phyloP scores from a whole-genome alignment of 2,797 vertebrate genomes.

The Heteromormyrus szaboi region DNA sequence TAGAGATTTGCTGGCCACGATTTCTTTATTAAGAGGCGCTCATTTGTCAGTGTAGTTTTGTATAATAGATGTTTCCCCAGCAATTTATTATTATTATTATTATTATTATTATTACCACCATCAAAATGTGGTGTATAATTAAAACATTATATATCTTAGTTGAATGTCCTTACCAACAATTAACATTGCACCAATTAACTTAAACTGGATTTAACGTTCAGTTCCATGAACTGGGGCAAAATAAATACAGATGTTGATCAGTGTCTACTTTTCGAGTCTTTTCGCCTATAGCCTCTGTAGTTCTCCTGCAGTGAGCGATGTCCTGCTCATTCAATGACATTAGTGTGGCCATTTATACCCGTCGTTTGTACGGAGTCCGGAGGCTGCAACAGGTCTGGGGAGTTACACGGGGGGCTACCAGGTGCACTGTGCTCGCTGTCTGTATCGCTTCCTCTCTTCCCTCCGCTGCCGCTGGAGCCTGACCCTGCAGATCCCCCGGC shows the following conservation, averaged over 20 bases:
- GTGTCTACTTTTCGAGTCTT: slow-evolving; percentile 40
- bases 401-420: slow-evolving; percentile 86
- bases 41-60: neutral
- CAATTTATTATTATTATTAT: neutral
- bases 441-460: slow-evolving; percentile 91
- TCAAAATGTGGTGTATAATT: slow-evolving; percentile 1
- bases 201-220: slow-evolving; percentile 26
- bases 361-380: slow-evolving; percentile 64
- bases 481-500: slow-evolving; percentile 74
- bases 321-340: slow-evolving; percentile 60
- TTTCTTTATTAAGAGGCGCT: slow-evolving; percentile 23
- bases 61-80: neutral
- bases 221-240: slow-evolving; percentile 10
- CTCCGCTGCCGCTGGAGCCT: slow-evolving; percentile 74
- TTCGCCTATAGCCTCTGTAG: slow-evolving; percentile 26
- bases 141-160: neutral
- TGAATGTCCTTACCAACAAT: slow-evolving; percentile 9
- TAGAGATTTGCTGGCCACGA: slow-evolving; percentile 39
- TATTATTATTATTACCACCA: neutral
- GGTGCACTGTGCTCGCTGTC: slow-evolving; percentile 94
- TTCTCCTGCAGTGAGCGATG: neutral
- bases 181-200: slow-evolving; percentile 21
- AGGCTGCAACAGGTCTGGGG: slow-evolving; percentile 85
- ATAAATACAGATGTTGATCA: slow-evolving; percentile 21
- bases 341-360: slow-evolving; percentile 71